Conservation (phyloP, 2,797 vertebrate species). For the Mionectes olivaceus region DNA sequence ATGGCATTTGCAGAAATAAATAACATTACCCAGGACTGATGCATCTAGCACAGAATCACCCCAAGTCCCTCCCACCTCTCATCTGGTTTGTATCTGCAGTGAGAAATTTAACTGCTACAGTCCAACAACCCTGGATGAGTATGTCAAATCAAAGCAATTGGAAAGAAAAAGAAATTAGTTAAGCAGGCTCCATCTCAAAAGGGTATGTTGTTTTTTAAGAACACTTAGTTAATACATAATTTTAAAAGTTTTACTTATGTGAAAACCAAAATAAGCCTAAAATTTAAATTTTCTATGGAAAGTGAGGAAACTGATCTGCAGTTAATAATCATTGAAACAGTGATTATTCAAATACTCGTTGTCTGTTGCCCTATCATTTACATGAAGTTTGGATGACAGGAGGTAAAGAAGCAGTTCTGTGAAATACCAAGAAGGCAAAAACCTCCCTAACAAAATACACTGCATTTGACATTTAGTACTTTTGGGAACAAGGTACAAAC, state of each 20-base stretch:
- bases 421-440: neutral
- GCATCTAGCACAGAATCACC: neutral
- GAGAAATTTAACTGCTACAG: neutral
- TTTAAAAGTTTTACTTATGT: neutral
- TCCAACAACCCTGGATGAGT: neutral
- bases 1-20: neutral
- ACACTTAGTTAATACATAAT: neutral
- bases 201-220: neutral
- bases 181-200: neutral
- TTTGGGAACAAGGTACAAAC: neutral
- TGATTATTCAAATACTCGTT: neutral
- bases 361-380: neutral
- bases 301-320: neutral
- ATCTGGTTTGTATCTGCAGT: neutral
- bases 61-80: slow-evolving; percentile 12
- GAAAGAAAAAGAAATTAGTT: neutral
- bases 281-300: neutral
- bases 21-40: neutral
- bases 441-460: neutral
- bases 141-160: neutral
- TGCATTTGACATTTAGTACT: neutral
- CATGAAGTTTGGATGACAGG: neutral
- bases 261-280: neutral
- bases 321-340: neutral
- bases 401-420: neutral